A percentile compares a stretch with the other conserved stretches of the same genome.
Conservation (phyloP, 1,140 invertebrate species). For the Belonocnema kinseyi region DNA sequence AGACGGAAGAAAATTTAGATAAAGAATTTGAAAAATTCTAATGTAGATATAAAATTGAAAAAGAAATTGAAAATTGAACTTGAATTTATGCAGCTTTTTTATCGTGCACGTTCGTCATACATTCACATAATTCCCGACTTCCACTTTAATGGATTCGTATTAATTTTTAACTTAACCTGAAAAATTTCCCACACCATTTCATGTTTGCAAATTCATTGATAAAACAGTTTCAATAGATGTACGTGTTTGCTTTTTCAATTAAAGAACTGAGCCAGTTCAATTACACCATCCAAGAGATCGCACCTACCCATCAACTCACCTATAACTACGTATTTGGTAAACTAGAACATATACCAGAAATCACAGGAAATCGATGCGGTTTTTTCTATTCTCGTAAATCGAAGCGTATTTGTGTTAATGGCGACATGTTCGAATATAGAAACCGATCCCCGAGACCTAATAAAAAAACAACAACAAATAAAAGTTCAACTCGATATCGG, state of each 20-base stretch:
- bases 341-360: slow-evolving; percentile 18
- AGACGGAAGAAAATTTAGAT: no score
- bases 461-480: neutral
- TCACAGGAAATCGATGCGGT: slow-evolving; percentile 5
- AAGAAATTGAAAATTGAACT: no score
- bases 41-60: no score
- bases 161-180: neutral
- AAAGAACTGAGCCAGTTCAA: slow-evolving; percentile 22
- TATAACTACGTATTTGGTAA: slow-evolving; percentile 5
- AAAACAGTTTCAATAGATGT: slow-evolving; percentile 22
- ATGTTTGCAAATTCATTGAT: slow-evolving; percentile 6
- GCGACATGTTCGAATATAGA: neutral
- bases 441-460: neutral
- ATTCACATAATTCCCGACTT: no score
- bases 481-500: neutral
- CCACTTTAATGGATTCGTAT: no score
- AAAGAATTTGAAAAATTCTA: no score
- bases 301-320: slow-evolving; percentile 12
- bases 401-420: slow-evolving; percentile 19
- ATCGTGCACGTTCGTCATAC: no score
- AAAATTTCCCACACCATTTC: slow-evolving; percentile 21
- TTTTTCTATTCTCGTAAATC: neutral
- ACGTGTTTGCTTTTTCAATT: slow-evolving; percentile 9
- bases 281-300: slow-evolving; percentile 23
- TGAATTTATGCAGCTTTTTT: no score